A percentile compares a stretch with the other conserved stretches of the same genome.
These are phyloP conservation scores for Drosophila melanosoma DNA, from an alignment of 2,888 invertebrate species.

Conservation along the genomic window DNA sequence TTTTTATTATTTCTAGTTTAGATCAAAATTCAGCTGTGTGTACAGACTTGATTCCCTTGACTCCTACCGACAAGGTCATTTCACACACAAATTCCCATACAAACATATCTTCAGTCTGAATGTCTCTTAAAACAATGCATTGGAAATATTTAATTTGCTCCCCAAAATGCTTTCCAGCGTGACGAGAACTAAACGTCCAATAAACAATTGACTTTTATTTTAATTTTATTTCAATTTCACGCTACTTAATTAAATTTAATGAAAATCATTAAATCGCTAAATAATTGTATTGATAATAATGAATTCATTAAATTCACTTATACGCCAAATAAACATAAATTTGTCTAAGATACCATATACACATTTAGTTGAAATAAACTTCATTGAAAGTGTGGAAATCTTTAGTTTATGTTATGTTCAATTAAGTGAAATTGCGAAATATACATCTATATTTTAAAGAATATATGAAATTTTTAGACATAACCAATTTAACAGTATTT, in stretches of 20 bases:
- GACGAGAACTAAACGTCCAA: conserved; percentile 16
- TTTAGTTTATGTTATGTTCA: background rate
- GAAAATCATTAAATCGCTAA: conserved; percentile 16
- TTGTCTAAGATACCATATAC: background rate
- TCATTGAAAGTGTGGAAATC: background rate
- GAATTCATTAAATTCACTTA: conserved; percentile 20
- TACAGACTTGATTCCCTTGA: conserved; percentile 18
- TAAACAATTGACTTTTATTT: conserved; percentile 4
- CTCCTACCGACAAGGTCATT: conserved; percentile 45
- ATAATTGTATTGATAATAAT: conserved; percentile 9
- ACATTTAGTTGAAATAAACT: background rate
- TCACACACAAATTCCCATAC: conserved; percentile 12
- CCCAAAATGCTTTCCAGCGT: conserved; percentile 5
- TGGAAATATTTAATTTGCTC: conserved; percentile 5
- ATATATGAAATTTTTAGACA: background rate
- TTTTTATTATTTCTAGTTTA: conserved; percentile 75
- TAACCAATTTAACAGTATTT: background rate
- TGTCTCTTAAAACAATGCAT: background rate
- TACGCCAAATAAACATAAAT: background rate
- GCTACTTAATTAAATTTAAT: conserved; percentile 28
- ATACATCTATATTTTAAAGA: background rate
- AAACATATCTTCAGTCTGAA: background rate
- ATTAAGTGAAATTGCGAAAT: background rate
- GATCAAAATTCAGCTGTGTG: conserved; percentile 51
- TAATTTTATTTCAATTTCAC: conserved; percentile 17